These are phyloP conservation scores for Otocyon megalotis DNA, from an alignment of 2,113 vertebrate genomes.

Conservation along the genomic window DNA sequence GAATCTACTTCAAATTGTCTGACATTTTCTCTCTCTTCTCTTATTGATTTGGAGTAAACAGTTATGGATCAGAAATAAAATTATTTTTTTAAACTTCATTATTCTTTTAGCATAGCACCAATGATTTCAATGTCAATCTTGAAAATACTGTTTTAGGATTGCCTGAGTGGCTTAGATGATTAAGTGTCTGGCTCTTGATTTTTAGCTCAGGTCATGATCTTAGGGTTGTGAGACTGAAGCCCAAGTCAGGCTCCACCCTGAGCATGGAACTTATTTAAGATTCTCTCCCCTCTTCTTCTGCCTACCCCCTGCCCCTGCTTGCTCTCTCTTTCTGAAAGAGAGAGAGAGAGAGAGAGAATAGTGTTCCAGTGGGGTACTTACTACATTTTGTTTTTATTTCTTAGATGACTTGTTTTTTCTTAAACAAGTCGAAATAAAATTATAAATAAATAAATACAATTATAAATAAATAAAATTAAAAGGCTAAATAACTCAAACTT, in stretches of 20 bases:
- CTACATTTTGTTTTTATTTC: not conserved
- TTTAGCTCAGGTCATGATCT: not conserved
- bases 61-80: not conserved
- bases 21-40: not conserved
- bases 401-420: not conserved
- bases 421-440: not conserved
- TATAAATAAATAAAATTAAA: not conserved
- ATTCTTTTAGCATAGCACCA: not conserved
- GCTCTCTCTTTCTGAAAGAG: not conserved
- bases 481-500: not conserved
- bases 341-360: not conserved
- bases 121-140: not conserved
- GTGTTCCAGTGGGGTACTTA: not conserved
- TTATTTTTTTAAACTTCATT: slow-evolving; percentile 5
- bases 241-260: not conserved
- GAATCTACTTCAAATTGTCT: not conserved
- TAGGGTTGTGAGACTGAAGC: not conserved
- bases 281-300: not conserved
- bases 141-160: not conserved
- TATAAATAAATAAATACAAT: no score
- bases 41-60: not conserved
- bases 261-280: not conserved
- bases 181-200: not conserved
- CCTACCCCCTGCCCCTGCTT: not conserved
- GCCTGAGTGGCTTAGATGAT: not conserved